Conservation (phyloP, 2,113 vertebrate species). For the Edolisoma coerulescens region DNA sequence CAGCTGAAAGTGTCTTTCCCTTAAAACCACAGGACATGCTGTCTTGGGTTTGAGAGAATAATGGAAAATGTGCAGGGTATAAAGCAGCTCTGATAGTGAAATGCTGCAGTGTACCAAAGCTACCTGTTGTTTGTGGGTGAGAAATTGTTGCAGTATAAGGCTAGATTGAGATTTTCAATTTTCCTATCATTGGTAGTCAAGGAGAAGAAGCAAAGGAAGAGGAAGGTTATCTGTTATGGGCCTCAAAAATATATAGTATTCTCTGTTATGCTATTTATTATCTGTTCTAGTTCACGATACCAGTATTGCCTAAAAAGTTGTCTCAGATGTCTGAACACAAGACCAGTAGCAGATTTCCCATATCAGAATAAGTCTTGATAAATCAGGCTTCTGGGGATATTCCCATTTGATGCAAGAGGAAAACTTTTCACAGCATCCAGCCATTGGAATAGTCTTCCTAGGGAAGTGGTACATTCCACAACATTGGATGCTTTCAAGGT, state of each 20-base stretch:
- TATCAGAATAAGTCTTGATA: background rate
- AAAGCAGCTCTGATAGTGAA: background rate
- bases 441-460: background rate
- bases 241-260: background rate
- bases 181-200: background rate
- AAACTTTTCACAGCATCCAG: background rate
- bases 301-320: rapidly evolving
- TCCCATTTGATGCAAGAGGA: background rate
- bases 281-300: background rate
- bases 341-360: background rate
- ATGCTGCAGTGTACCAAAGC: background rate
- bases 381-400: background rate
- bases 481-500: background rate
- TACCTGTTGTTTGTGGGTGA: background rate
- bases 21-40: background rate
- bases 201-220: background rate
- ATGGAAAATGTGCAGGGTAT: background rate
- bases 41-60: background rate
- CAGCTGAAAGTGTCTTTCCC: background rate
- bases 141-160: background rate
- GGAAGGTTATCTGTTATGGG: background rate
- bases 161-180: background rate
- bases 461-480: background rate
- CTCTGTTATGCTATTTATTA: background rate
- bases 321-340: background rate